These are phyloP conservation scores for Formica selysi DNA, from an alignment of 1,140 invertebrate genomes.

Conservation along the genomic window DNA sequence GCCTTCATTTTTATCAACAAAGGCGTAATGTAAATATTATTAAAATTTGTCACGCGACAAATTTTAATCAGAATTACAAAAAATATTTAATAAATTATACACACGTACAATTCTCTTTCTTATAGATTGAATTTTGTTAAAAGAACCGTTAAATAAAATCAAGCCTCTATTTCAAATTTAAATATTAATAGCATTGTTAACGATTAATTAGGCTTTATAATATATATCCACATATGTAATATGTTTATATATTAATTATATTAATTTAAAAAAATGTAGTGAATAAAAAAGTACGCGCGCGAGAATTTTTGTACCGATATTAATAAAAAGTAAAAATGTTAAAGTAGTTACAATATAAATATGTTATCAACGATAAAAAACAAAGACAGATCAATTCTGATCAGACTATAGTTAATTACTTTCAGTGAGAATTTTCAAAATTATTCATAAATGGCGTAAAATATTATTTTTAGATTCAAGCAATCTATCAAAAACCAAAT, in stretches of 20 bases:
- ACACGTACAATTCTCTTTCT: neutral
- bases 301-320: neutral
- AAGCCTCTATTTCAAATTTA: neutral
- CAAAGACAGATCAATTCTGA: neutral
- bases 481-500: conserved; percentile 2
- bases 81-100: neutral
- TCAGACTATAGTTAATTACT: neutral
- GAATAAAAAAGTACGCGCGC: neutral
- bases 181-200: conserved; percentile 3
- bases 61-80: neutral
- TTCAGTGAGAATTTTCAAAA: neutral
- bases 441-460: neutral
- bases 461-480: neutral
- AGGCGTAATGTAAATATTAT: neutral
- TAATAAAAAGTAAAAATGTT: neutral
- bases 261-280: neutral
- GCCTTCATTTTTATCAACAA: neutral
- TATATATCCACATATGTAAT: neutral
- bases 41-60: neutral
- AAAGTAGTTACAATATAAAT: neutral
- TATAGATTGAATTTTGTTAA: neutral
- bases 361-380: neutral
- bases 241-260: neutral
- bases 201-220: neutral
- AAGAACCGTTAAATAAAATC: neutral